Conservation (phyloP, 2,888 invertebrate species). For the Embidobia sp. region DNA sequence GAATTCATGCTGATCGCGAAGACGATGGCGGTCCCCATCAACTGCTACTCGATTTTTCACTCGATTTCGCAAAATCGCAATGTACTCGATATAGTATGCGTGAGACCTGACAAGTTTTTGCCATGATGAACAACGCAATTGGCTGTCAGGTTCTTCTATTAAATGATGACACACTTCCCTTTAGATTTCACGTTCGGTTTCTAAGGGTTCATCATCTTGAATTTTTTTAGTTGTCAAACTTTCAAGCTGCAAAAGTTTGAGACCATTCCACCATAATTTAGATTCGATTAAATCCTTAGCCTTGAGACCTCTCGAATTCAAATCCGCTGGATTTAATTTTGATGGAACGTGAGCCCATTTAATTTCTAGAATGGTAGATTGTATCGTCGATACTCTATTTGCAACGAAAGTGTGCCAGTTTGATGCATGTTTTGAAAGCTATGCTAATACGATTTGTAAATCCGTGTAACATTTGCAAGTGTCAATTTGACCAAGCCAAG, state of each 20-base stretch:
- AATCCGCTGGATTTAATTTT: no score
- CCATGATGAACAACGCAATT: not conserved
- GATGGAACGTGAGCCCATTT: no score
- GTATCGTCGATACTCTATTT: no score
- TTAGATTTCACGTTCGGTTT: not conserved
- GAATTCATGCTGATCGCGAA: slow-evolving; percentile 2
- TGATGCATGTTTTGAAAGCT: no score
- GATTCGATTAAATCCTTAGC: no score
- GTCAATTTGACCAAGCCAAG: not conserved
- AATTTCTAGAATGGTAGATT: no score
- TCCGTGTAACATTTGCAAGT: not conserved
- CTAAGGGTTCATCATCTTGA: not conserved
- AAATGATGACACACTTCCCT: not conserved
- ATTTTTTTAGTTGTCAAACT: not conserved
- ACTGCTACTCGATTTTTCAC: not conserved
- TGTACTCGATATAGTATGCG: not conserved
- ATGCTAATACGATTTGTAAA: no score
- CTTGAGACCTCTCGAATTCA: no score
- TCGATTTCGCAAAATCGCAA: not conserved
- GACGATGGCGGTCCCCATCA: not conserved
- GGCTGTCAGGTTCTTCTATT: not conserved
- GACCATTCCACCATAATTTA: not conserved
- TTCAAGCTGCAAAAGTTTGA: not conserved
- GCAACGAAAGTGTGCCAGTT: no score
- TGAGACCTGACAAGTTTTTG: slow-evolving; percentile 1